Evolutionary conservation across 2,888 invertebrate species (phyloP), one percentile per base, ranked within the genome.

Genomic region (Pycnomerus fuliginosus): DNA sequence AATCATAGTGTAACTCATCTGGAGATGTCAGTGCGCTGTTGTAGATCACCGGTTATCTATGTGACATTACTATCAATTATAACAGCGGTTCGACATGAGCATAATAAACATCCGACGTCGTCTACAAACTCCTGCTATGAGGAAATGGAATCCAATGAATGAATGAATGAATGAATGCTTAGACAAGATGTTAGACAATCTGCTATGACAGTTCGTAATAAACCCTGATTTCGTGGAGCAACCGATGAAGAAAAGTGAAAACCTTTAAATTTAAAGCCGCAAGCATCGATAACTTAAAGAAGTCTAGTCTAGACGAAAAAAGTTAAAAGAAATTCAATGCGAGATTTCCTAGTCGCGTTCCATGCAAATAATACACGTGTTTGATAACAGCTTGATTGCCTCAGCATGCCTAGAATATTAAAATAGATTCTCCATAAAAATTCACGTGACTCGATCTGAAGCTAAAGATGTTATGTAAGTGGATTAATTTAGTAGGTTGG

Each of bases 301-400:
- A n/a, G n/a, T n/a, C n/a, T n/a, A n/a, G n/a, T n/a, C n/a, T n/a
- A n/a, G n/a, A n/a, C n/a, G n/a, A n/a, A n/a, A n/a, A n/a, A n/a
- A n/a, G n/a, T n/a, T n/a, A n/a, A n/a, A n/a, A n/a, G n/a, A n/a
- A n/a, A n/a, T n/a, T n/a, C n/a, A n/a, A n/a, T n/a, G n/a, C n/a
- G n/a, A n/a, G n/a, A n/a, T n/a, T n/a, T 41, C 33, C 37, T 16
- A 32, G 46, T 38, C 44, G 40, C 28, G 54, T 54, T 49, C 49
- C 42, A 59, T 59, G 59, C 55, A 59, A 57, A 43, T 36, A 58
- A n/a, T 54, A 53, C 56, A 50, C 48, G 57, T 53, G 52, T 51
- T 53, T 50, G 50, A 52, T 56, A 59, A 59, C 52, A 52, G 38
- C 45, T 49, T 55, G 56, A 54, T 55, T 54, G 57, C 44, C 28